Evolutionary conservation across 35 echinoderm and acorn worm species (phyloP).

Genomic region (Stichopus chloronotus): DNA sequence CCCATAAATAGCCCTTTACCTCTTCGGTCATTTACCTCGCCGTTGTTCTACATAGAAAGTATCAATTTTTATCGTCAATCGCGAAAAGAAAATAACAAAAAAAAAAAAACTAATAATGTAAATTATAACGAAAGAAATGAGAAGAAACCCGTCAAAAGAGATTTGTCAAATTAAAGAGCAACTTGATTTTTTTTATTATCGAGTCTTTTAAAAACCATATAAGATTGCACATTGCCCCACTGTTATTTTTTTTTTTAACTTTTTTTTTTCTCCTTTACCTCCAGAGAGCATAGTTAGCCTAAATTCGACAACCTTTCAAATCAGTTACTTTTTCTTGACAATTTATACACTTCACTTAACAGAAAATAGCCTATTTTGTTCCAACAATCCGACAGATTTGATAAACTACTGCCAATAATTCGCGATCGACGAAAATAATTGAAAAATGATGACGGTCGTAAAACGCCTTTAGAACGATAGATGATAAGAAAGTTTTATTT

Average conservation of each 20-base stretch:
- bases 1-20: slow-evolving; percentile 39
- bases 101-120: not conserved
- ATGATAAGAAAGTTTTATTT: too few species aligned
- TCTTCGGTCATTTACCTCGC: slow-evolving; percentile 34
- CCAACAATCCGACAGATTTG: too few species aligned
- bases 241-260: not conserved
- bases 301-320: not conserved
- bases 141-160: not conserved
- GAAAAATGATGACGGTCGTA: too few species aligned
- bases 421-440: too few species aligned
- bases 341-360: too few species aligned
- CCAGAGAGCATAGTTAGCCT: slow-evolving; percentile 2
- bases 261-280: not conserved
- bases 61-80: slow-evolving; percentile 4
- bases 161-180: slow-evolving; percentile 41
- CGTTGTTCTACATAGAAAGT: slow-evolving; percentile 32
- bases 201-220: not conserved
- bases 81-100: not conserved
- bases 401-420: too few species aligned
- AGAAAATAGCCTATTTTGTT: too few species aligned
- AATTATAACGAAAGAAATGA: not conserved
- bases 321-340: not conserved
- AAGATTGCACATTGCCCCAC: not conserved
- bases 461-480: too few species aligned
- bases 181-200: not conserved